phyloP scores from a whole-genome alignment of 2,888 invertebrate species.

The Chrysolina haemoptera region DNA sequence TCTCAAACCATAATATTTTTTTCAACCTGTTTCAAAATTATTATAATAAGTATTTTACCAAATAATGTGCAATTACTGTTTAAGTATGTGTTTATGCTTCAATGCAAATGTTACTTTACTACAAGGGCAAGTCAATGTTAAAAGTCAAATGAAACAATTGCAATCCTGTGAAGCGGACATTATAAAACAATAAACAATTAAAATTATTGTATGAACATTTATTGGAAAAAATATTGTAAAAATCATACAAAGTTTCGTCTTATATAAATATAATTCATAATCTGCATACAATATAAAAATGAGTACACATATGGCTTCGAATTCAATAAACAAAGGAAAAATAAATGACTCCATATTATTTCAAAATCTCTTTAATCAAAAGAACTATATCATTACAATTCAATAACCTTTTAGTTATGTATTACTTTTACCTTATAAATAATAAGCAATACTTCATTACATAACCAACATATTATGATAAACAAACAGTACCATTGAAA shows the following conservation, averaged over 20 bases:
- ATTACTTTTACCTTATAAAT: slow-evolving; percentile 41
- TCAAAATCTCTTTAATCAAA: slow-evolving; percentile 47
- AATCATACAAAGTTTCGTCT: slow-evolving; percentile 59
- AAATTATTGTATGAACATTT: slow-evolving; percentile 60
- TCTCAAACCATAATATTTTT: too few species aligned
- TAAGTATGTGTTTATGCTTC: too few species aligned
- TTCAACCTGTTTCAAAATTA: too few species aligned
- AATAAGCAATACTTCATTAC: slow-evolving; percentile 48
- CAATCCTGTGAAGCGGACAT: neutral
- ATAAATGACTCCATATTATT: slow-evolving; percentile 40
- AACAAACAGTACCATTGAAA: slow-evolving; percentile 44
- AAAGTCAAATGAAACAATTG: too few species aligned
- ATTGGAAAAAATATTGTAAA: slow-evolving; percentile 61
- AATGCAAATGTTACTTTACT: too few species aligned
- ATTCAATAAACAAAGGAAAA: slow-evolving; percentile 40
- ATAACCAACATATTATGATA: slow-evolving; percentile 49
- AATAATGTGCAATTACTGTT: too few species aligned
- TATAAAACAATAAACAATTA: slow-evolving; percentile 34
- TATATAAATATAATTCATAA: slow-evolving; percentile 58
- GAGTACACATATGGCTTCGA: slow-evolving; percentile 50
- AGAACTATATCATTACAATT: slow-evolving; percentile 43
- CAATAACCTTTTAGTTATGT: slow-evolving; percentile 39
- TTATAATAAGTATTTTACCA: too few species aligned
- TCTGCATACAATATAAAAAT: slow-evolving; percentile 53
- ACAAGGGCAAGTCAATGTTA: too few species aligned